Conservation (phyloP, 2,797 vertebrate genomes). For the Helicolenus hilgendorfi region DNA sequence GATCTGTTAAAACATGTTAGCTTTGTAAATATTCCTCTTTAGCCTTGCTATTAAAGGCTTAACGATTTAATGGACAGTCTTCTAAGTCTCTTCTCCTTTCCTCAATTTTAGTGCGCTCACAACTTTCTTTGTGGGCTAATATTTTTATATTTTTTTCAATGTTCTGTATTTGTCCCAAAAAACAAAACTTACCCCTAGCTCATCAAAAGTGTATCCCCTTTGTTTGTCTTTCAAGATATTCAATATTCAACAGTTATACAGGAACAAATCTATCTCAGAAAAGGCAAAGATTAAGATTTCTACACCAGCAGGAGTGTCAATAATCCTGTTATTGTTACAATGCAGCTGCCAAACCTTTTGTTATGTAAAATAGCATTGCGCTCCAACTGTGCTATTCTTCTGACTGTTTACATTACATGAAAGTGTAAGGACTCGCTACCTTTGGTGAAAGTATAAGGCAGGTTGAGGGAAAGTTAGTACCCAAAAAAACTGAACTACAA, state of each 20-base stretch:
- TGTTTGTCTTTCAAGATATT: not conserved
- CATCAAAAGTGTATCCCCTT: not conserved
- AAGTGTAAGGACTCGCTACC: not conserved
- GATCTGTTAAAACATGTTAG: constrained; percentile 37
- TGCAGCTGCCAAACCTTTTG: not conserved
- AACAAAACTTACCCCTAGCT: not conserved
- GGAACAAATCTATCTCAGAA: not conserved
- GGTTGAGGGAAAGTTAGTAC: not conserved
- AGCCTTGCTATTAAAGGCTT: not conserved
- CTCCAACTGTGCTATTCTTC: not conserved
- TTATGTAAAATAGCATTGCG: not conserved
- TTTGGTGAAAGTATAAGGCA: not conserved
- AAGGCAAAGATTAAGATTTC: not conserved
- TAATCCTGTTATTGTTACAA: not conserved
- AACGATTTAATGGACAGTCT: not conserved
- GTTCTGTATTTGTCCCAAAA: not conserved
- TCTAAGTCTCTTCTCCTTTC: not conserved
- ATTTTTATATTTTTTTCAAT: not conserved
- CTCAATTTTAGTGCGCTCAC: not conserved
- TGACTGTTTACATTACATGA: not conserved
- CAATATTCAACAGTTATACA: not conserved
- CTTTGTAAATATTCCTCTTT: not conserved
- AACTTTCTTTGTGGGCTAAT: not conserved
- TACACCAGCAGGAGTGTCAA: not conserved
- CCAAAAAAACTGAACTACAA: not conserved